Base-by-base conservation (phyloP, 2,888 invertebrate genomes). In the Apomyelois bistriatella region DNA sequence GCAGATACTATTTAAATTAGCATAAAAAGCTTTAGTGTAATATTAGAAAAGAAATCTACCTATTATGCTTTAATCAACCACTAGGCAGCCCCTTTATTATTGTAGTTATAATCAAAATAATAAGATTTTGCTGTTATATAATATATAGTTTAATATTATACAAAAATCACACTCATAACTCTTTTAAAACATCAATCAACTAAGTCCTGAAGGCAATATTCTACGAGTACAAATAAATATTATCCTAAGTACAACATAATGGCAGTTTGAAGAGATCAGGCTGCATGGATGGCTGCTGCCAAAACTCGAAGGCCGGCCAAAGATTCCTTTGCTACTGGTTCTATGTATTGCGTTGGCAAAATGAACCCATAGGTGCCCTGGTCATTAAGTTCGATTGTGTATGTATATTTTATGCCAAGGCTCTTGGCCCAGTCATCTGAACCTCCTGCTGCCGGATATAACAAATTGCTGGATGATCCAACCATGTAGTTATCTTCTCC, bases 361-460 rank as follows among this genome's bases (percentile, higher is more conserved):
- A 97, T 86, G 74, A 98, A 98, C 1, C 98, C 98, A 73, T 94
- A 93, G 53, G 92, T 91, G 0, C 97, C 97, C 0, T 92, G 94
- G 78, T 98, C 98, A 51, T 96, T 92, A 52, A 98, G 91, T 87
- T 98, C 98, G 53, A 98, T 92, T 0, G 98, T 98, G 83, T 95
- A 98, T 1, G 97, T 85, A 76, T 97, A 98, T 76, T 97, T 97
- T 59, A 98, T 94, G 7, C 94, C 93, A 38, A 92, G 89, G 0
- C 95, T 96, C 80, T 98, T 97, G 6, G 97, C 98, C 96, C 97
- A 98, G 79, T 98, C 98, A 68, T 96, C 96, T 0, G 96, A 95
- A 10, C 96, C 96, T 1, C 96, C 96, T 30, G 95, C 86, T 1
- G 95, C 95, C 0, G 96, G 94, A 76, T 96, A 96, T 1, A 96